Base-by-base conservation (phyloP, 1,140 invertebrate genomes). In the Drosophila trapezifrons region DNA sequence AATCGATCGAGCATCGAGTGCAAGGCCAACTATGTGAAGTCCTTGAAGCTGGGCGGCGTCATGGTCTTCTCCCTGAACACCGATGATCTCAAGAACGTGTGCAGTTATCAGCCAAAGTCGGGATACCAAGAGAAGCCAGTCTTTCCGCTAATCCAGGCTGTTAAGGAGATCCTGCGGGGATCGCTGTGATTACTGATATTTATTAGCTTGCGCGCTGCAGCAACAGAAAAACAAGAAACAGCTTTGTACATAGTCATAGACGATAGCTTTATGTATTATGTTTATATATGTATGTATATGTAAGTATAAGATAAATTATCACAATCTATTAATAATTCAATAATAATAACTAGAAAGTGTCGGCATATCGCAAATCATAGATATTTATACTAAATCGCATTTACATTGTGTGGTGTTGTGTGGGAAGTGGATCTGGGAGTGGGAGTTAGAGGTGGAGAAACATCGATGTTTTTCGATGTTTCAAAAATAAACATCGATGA, bases 41-140 rank as follows among this genome's bases (percentile, higher is more conserved):
- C 93, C 1, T 92, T 94, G 17, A 92, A 94, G 20, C 93, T 96
- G 57, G 94, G 94, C 46, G 96, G 96, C 32, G 95, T 94, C 0
- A 97, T 97, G 96, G 93, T 97, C 56, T 96, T 94, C 84, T 96
- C 95, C 2, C 91, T 97, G 13, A 96, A 96, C 79, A 93, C 93
- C 2, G 96, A 97, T 84, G 96, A 97, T 86, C 94, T 93, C 83
- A 91, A 80, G 29, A 92, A 92, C n/a, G 47, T 35, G 5, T 89
- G 84, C 43, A 25, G 54, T 13, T 58, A 70, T 18, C 9, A 54
- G 13, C n/a, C 45, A 15, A n/a, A 20, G 9, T 4, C 9, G 4
- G 13, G 13, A 2, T 5, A 13, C 9, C 8, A 47, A 10, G 10
- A 17, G 8, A 64, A 74, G 17, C 77, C 80, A 0, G 69, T 80